Evolutionary conservation across 2,888 invertebrate genomes (phyloP), one percentile per base, ranked within the genome.

Genomic region (Bibio marci): DNA sequence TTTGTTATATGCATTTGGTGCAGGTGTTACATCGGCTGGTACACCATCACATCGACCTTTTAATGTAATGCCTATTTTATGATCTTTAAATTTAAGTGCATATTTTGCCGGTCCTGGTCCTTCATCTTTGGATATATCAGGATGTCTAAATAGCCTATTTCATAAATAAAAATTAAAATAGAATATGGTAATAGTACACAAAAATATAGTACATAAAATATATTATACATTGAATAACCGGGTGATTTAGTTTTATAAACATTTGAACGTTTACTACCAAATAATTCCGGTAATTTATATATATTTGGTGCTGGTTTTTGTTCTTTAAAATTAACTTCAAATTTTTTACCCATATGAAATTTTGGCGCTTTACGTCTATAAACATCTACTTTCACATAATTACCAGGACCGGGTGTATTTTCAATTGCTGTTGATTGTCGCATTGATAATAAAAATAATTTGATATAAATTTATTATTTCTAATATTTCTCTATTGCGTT

Each of bases 331-430:
- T 27, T 34, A n/a, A 37, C 45, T 3, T 43, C 43, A 17, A 50
- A 47, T 25, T 64, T 61, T 5, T 53, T 50, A 19, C 65, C 64
- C 51, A 76, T 63, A 3, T 67, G 64, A 48, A 66, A 76, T 6
- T 68, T 65, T 1, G 76, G 58, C 2, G 60, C 4, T 22, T 48
- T 47, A 1, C 39, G 38, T 2, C 51, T 50, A 26, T 47, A 56
- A 10, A 55, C 52, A 27, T 51, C 8, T 22, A 22, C 4, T 4
- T 22, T 22, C 39, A 55, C 49, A 33, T 59, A 56, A 4, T 54
- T 53, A 3, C 52, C 56, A 12, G 60, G 59, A 2, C 59, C 59
- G 6, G 59, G 59, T 22, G 54, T 53, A 41, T 47, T 38, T 26
- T 41, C 43, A 42, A 49, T 22, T 22, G 22, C 22, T 22, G 8